Base-by-base conservation (phyloP, 2,113 vertebrate genomes). In the Tricholaema leucomelas region DNA sequence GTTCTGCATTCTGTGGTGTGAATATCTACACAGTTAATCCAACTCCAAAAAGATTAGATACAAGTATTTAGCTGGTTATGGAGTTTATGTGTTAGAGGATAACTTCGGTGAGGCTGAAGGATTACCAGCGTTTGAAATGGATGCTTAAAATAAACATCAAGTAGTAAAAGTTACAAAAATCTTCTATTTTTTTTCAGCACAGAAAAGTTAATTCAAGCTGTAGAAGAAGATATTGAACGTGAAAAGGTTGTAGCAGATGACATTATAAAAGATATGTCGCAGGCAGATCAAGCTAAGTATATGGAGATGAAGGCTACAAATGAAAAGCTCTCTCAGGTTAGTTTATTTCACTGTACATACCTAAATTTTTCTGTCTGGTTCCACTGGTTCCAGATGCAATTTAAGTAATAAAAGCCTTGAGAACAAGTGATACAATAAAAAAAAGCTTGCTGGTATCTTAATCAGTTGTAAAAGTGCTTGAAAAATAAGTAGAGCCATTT, bases 321-420 rank as follows among this genome's bases (percentile, higher is more conserved):
- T 89, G 98, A 99, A 94, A 98, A 99, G 38, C 97, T 99, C 14
- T 96, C 98, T 13, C 98, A 99, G 98, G 99, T 99, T 91, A 75
- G 76, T 64, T 93, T 40, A 11, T 81, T 76, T 85, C 33, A 38
- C 80, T 74, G 15, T 82, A 21, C 19, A 59, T 82, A n/a, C 10
- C 28, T 75, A 46, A 88, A 44, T 60, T 35, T 69, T 91, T 80
- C 40, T 28, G 2, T 38, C 9, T 55, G 54, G 3, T 8, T 85
- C 13, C 4, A 24, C 14, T 24, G 12, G 5, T 50, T 92, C 20
- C 23, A 60, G 30, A 13, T 81, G 44, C 15, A 73, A 24, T 88
- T 64, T 67, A 46, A 56, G 5, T 80, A 55, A 6, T 35, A 16
- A 71, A 59, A 21, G 54, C 4, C n/a, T 81, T 67, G 17, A 75